These are phyloP conservation scores for Cheilosia urbana DNA, from an alignment of 2,888 invertebrate genomes.

Conservation along the genomic window DNA sequence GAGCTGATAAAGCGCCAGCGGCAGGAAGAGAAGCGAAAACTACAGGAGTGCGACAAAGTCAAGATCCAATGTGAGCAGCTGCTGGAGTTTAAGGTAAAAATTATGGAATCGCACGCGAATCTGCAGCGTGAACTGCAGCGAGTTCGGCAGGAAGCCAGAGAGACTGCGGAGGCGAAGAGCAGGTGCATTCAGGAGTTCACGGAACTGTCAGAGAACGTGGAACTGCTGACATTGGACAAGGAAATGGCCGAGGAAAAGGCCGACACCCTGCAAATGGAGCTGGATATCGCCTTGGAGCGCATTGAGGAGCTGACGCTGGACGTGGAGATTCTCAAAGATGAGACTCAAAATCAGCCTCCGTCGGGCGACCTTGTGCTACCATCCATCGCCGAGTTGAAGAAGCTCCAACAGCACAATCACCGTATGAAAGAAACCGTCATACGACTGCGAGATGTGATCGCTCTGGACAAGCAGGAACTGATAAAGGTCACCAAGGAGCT, in stretches of 20 bases:
- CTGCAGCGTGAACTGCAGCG: constrained; percentile 94
- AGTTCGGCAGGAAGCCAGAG: constrained; percentile 93
- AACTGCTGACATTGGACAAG: constrained; percentile 98
- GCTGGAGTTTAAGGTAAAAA: constrained; percentile 95
- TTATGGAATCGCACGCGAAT: constrained; percentile 94
- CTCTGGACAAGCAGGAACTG: constrained; percentile 96
- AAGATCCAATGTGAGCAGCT: constrained; percentile 96
- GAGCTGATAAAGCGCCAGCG: constrained; percentile 94
- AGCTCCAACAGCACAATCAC: constrained; percentile 97
- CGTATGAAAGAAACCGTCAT: constrained; percentile 96
- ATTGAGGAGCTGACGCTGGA: constrained; percentile 96
- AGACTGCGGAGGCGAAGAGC: constrained; percentile 92
- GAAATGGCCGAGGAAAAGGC: constrained; percentile 99
- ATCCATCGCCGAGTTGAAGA: constrained; percentile 86
- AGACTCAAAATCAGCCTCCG: constrained; percentile 86
- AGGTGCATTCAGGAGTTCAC: constrained; percentile 95
- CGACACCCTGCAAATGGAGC: constrained; percentile 92
- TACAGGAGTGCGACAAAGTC: constrained; percentile 95
- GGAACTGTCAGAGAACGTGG: constrained; percentile 96
- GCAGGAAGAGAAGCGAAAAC: constrained; percentile 94
- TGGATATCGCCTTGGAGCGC: constrained; percentile 94
- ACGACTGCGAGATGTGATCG: constrained; percentile 95
- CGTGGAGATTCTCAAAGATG: constrained; percentile 91
- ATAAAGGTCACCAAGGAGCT: constrained; percentile 95
- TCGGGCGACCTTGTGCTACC: constrained; percentile 48